Evolutionary conservation across 2,888 invertebrate genomes (phyloP).

Genomic region (Crocallis elinguaria): DNA sequence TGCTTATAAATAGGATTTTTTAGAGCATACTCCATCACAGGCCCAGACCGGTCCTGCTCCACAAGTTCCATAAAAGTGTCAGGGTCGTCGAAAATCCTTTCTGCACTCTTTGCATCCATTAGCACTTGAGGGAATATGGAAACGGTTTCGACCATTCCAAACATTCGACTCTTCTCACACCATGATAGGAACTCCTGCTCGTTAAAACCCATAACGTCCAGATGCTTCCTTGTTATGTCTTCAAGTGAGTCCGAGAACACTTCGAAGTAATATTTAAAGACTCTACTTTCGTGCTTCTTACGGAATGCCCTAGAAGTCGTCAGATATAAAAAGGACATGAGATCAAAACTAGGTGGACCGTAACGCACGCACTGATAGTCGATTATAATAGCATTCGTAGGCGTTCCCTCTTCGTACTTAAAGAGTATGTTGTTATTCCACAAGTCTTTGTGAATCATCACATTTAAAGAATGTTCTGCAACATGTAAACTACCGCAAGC

Average conservation of each 20-base stretch:
- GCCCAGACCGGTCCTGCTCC: conserved; percentile 47
- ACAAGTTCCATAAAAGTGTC: conserved; percentile 44
- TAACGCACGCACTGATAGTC: conserved; percentile 71
- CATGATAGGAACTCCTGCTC: conserved; percentile 43
- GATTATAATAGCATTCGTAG: conserved; percentile 58
- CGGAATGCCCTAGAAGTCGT: conserved; percentile 60
- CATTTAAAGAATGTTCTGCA: conserved; percentile 58
- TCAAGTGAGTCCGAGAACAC: conserved; percentile 51
- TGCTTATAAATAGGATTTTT: conserved; percentile 42
- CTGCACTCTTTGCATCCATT: conserved; percentile 50
- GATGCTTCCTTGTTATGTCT: conserved; percentile 44
- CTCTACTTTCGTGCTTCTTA: conserved; percentile 48
- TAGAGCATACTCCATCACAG: conserved; percentile 47
- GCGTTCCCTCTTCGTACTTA: conserved; percentile 53
- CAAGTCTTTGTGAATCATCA: conserved; percentile 68
- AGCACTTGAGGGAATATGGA: conserved; percentile 47
- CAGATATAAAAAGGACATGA: conserved; percentile 60
- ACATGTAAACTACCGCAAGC: conserved; percentile 57
- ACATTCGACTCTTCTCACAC: conserved; percentile 54
- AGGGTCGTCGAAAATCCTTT: conserved; percentile 51
- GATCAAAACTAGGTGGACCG: conserved; percentile 69
- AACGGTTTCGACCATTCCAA: conserved; percentile 44
- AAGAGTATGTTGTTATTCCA: conserved; percentile 76
- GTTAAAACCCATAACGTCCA: conserved; percentile 50
- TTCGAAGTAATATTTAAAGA: conserved; percentile 57